These are phyloP conservation scores for Thomomys bottae DNA, from an alignment of 2,113 vertebrate genomes.

Conservation along the genomic window DNA sequence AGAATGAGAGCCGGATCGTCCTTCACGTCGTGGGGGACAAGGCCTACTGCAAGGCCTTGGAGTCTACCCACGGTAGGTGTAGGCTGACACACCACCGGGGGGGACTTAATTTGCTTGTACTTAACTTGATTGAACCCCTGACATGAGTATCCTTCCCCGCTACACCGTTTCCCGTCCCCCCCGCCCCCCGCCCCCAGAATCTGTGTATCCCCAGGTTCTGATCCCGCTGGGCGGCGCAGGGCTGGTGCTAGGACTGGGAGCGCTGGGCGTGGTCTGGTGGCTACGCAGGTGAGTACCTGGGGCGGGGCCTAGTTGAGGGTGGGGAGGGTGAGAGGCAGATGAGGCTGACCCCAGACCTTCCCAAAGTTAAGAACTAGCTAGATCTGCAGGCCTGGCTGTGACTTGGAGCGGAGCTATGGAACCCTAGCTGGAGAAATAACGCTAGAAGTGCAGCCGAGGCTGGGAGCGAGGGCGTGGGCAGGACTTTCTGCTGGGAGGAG, in stretches of 20 bases:
- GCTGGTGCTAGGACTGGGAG: slow-evolving; percentile 53
- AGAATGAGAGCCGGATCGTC: slow-evolving; percentile 51
- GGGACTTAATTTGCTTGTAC: not conserved
- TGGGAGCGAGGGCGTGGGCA: not conserved
- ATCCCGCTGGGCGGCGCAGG: slow-evolving; percentile 42
- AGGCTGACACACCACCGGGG: not conserved
- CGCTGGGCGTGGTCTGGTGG: slow-evolving; percentile 50
- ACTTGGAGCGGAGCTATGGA: not conserved
- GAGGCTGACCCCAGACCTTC: too few species aligned
- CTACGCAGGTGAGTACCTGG: slow-evolving; percentile 60
- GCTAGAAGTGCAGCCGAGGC: not conserved
- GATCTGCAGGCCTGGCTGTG: not conserved
- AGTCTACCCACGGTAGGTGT: slow-evolving; percentile 24
- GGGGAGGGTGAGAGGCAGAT: not conserved
- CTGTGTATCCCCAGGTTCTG: slow-evolving; percentile 46
- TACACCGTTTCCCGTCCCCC: not conserved
- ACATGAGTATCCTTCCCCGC: not conserved
- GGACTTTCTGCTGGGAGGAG: not conserved
- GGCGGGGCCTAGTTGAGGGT: not conserved
- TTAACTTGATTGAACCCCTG: not conserved
- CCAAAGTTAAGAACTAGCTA: too few species aligned
- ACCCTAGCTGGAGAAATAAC: too few species aligned
- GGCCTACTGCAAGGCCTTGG: not conserved
- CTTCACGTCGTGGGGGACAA: slow-evolving; percentile 71
- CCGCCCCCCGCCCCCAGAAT: slow-evolving; percentile 3